Evolutionary conservation across 2,888 invertebrate species (phyloP).

Genomic region (Stenodera caucasica): DNA sequence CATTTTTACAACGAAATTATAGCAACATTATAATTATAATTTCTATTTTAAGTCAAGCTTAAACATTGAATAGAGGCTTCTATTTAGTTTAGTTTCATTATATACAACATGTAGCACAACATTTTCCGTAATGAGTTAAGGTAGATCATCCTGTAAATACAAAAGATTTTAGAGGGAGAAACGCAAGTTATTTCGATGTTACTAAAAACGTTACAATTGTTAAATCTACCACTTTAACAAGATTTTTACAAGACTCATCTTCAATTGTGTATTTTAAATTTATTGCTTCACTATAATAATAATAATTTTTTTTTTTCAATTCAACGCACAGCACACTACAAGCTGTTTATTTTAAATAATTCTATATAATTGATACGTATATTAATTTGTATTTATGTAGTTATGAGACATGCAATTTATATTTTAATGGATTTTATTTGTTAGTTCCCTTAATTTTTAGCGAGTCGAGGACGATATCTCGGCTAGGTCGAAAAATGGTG

Average conservation of each 20-base stretch:
- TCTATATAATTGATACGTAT: conserved; percentile 14
- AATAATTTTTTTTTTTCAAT: conserved; percentile 8
- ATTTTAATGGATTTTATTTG: conserved; percentile 43
- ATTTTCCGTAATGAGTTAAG: neutral
- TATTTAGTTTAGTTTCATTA: neutral
- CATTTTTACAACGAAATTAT: neutral
- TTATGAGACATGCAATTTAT: conserved; percentile 26
- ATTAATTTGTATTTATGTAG: conserved; percentile 7
- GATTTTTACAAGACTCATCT: neutral
- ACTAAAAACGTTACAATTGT: conserved; percentile 13
- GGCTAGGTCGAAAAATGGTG: too few relatives aligned
- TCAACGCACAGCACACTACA: conserved; percentile 26
- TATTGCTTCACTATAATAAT: conserved; percentile 32
- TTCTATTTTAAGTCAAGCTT: too few relatives aligned
- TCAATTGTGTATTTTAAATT: conserved; percentile 1
- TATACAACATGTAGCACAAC: neutral
- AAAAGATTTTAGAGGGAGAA: neutral
- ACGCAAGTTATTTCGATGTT: neutral
- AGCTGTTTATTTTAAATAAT: conserved; percentile 24
- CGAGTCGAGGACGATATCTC: too few relatives aligned
- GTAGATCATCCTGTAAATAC: conserved; percentile 1
- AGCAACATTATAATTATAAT: neutral
- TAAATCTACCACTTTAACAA: conserved; percentile 28
- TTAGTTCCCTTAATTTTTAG: conserved; percentile 36
- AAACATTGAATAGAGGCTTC: neutral